Evolutionary conservation across 2,888 invertebrate genomes (phyloP), one percentile per base, ranked within the genome.

Genomic region (Zhengitettix transpicula): DNA sequence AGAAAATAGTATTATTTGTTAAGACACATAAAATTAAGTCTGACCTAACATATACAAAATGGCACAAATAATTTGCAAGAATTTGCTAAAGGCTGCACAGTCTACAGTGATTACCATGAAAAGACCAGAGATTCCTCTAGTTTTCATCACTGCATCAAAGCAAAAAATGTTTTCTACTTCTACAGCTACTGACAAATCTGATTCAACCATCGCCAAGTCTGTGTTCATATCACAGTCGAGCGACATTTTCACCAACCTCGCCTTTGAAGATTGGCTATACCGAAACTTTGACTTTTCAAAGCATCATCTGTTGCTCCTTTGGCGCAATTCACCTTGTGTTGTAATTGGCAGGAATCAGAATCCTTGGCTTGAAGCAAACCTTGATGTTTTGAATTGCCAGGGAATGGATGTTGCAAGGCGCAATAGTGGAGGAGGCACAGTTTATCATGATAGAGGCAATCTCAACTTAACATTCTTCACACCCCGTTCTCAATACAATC

Each of bases 321-420:
- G 96, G 94, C 82, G 86, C 58, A 99, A 97, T 73, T 81, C 86
- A 65, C 96, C 97, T 0, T 89, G 93, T 71, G 90, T 99, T 58
- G 96, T 99, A 9, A 85, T 98, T 71, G 99, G 99, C 9, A 82
- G 92, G 60, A 92, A 97, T 73, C 98, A 98, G 73, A 99, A 99
- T 74, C 94, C 96, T 1, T 99, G 96, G 88, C 72, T 85, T 42
- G 98, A 99, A 73, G 86, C 90, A 1, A 89, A 97, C 72, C 75
- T 91, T 3, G 78, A 82, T 2, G 77, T 79, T 52, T 72, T 89
- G 56, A 71, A 77, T 63, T 81, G 83, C 56, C 77, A 80, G 52
- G 84, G 83, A 15, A 83, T 97, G 60, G 77, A 80, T 12, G 68
- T 96, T 62, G 96, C 89, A 0, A 81, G 99, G 61, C 81, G 99